Conservation (phyloP, 1,140 invertebrate genomes). For the Theocolax elegans region DNA sequence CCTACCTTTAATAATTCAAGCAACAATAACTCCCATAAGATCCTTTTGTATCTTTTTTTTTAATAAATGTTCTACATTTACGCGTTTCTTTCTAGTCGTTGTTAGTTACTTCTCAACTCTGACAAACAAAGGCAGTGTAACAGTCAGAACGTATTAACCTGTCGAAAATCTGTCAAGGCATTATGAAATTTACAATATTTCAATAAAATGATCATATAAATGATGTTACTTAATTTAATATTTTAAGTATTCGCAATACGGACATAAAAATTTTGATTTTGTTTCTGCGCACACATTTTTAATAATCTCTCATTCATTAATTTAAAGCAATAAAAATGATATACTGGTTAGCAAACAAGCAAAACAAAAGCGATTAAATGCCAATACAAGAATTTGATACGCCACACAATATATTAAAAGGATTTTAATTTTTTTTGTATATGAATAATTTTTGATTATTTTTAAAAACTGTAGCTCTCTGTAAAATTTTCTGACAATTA, state of each 20-base stretch:
- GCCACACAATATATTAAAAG: constrained; percentile 10
- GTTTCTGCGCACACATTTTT: constrained; percentile 8
- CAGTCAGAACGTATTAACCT: constrained; percentile 18
- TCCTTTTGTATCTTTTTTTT: no score
- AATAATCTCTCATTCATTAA: constrained; percentile 18
- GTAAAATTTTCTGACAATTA: constrained; percentile 29
- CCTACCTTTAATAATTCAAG: constrained; percentile 39
- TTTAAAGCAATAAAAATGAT: not conserved
- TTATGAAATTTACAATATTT: constrained; percentile 21
- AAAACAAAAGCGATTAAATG: constrained; percentile 39
- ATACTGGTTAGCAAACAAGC: constrained; percentile 23
- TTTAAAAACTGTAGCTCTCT: constrained; percentile 25
- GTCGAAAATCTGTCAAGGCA: constrained; percentile 20
- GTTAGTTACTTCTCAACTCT: constrained; percentile 2
- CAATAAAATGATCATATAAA: constrained; percentile 10
- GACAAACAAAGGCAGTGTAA: constrained; percentile 25
- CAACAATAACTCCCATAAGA: constrained; percentile 24
- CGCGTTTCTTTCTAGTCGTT: not conserved
- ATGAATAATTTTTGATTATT: constrained; percentile 19
- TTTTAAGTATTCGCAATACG: not conserved
- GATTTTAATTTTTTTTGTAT: constrained; percentile 11
- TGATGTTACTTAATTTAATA: not conserved
- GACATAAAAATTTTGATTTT: constrained; percentile 20
- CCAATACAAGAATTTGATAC: not conserved
- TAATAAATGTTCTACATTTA: no score